These are phyloP conservation scores for Leptonema lineaticorne DNA, from an alignment of 1,140 invertebrate genomes.

Conservation along the genomic window DNA sequence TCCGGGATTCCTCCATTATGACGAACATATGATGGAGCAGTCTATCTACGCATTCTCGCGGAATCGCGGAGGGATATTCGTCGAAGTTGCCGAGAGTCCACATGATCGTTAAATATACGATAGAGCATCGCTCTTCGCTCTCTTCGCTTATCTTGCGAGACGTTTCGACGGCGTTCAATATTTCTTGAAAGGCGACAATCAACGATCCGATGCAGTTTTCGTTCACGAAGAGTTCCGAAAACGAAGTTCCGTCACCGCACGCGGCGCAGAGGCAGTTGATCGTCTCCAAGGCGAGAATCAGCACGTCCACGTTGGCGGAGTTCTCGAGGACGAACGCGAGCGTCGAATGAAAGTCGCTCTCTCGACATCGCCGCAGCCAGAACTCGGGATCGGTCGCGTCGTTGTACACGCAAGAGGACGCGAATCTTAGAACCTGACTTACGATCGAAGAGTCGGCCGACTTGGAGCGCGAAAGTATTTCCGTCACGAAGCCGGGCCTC, in stretches of 20 bases:
- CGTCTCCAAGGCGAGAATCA: conserved; percentile 58
- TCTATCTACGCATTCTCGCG: conserved; percentile 45
- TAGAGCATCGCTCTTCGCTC: conserved; percentile 48
- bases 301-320: conserved; percentile 64
- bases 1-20: conserved; percentile 49
- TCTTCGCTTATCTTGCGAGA: conserved; percentile 40
- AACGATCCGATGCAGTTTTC: conserved; percentile 46
- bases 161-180: not conserved
- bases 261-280: conserved; percentile 57
- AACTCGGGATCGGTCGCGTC: conserved; percentile 48
- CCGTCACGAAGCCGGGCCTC: conserved; percentile 49
- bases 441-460: conserved; percentile 64
- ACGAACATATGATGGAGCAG: conserved; percentile 45
- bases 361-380: conserved; percentile 57
- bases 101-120: conserved; percentile 50
- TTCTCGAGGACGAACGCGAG: conserved; percentile 67
- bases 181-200: conserved; percentile 47
- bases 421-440: conserved; percentile 66
- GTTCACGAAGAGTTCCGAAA: conserved; percentile 49
- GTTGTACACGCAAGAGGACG: conserved; percentile 59
- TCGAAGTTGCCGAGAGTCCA: conserved; percentile 47
- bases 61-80: conserved; percentile 47
- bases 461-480: conserved; percentile 59
- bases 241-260: conserved; percentile 46
- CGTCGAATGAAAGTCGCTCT: conserved; percentile 55